These are phyloP conservation scores for Paedocypris micromegethes DNA, from an alignment of 2,797 vertebrate genomes.

Conservation along the genomic window DNA sequence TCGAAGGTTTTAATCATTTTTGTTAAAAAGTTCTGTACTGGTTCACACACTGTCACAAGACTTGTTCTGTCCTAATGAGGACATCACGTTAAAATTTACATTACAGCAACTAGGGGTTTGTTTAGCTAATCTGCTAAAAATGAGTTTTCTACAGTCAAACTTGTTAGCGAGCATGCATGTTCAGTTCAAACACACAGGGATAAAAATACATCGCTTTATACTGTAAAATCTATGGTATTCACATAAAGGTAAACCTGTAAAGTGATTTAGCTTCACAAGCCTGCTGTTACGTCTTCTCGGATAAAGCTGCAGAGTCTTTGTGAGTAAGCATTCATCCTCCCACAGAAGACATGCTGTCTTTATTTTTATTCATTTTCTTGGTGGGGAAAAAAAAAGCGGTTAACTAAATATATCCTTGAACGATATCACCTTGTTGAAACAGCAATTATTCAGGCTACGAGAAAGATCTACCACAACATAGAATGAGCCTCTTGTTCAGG, in stretches of 20 bases:
- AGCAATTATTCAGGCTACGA: no score
- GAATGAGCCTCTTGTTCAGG: background rate
- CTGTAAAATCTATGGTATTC: background rate
- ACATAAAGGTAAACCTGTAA: constrained; percentile 19
- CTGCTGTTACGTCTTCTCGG: constrained; percentile 34
- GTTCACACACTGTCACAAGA: no score
- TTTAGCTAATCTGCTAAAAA: no score
- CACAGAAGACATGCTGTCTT: constrained; percentile 24
- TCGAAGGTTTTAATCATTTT: no score
- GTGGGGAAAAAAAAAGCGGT: constrained; percentile 30
- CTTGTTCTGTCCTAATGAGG: no score
- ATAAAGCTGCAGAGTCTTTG: constrained; percentile 27
- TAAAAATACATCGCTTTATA: background rate
- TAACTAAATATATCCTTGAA: constrained; percentile 43
- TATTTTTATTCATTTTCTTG: constrained; percentile 29
- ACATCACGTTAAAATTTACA: no score
- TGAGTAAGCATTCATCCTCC: constrained; percentile 7
- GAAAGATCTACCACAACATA: no score
- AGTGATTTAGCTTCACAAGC: constrained; percentile 12
- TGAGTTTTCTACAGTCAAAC: no score
- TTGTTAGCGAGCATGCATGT: background rate
- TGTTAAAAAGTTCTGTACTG: no score
- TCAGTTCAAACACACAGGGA: no score
- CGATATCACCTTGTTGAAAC: constrained; percentile 31
- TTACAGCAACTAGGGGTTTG: no score